These are phyloP conservation scores for Oncorhynchus kisutch DNA, from an alignment of 2,113 vertebrate species.

Conservation along the genomic window DNA sequence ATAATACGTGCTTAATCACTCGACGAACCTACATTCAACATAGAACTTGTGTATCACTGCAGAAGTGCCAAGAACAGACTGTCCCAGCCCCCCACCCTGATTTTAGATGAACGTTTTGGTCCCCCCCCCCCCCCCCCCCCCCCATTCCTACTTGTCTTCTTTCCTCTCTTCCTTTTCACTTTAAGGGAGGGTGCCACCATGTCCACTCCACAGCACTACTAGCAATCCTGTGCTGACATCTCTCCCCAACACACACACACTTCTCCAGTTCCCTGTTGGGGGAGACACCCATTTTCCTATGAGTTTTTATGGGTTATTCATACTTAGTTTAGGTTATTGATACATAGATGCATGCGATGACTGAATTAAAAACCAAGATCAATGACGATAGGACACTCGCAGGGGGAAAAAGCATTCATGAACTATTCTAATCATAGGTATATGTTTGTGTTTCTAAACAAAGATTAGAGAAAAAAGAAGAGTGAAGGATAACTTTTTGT, in stretches of 20 bases:
- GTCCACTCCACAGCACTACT: not conserved
- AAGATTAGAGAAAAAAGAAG: not conserved
- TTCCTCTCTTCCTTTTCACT: not conserved
- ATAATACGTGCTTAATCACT: not conserved
- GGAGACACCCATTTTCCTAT: not conserved
- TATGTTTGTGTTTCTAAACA: slow-evolving; percentile 7
- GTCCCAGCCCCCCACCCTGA: not conserved
- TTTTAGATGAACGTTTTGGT: too few species aligned
- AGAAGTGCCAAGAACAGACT: slow-evolving; percentile 75
- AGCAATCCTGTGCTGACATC: not conserved
- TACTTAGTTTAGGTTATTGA: slow-evolving; percentile 3
- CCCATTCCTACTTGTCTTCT: too few species aligned
- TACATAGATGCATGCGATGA: slow-evolving; percentile 1
- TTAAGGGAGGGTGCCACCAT: not conserved
- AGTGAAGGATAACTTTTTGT: slow-evolving; percentile 22
- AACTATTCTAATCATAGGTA: slow-evolving; percentile 18
- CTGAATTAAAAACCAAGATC: not conserved
- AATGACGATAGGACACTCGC: slow-evolving; percentile 9
- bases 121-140: too few species aligned
- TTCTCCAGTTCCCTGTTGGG: too few species aligned
- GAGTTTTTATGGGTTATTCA: not conserved
- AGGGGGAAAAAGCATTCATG: not conserved
- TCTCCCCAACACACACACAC: too few species aligned
- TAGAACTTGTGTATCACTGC: slow-evolving; percentile 24
- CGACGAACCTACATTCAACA: not conserved